phyloP scores from a whole-genome alignment of 1,140 invertebrate genomes.

The Babylonia areolata region DNA sequence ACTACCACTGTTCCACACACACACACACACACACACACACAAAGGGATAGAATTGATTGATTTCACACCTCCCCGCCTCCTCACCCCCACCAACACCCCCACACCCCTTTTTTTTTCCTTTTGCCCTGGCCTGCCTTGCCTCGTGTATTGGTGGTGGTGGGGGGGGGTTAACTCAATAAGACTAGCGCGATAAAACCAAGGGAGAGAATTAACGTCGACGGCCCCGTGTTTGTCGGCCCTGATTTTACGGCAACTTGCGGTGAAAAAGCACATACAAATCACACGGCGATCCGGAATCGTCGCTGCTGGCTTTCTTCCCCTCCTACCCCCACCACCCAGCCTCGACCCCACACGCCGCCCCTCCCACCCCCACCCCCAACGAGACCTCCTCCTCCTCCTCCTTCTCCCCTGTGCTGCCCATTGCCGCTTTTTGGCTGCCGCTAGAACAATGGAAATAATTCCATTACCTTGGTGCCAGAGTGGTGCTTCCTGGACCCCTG shows the following conservation, averaged over 20 bases:
- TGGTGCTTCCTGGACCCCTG: no score
- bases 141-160: no score
- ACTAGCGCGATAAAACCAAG: conserved; percentile 31
- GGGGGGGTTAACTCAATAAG: conserved; percentile 32
- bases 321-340: no score
- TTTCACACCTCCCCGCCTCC: conserved; percentile 9
- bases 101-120: no score
- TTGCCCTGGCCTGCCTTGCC: no score
- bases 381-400: no score
- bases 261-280: conserved; percentile 33
- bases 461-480: background rate
- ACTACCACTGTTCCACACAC: no score
- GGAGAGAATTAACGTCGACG: conserved; percentile 36
- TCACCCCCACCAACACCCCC: background rate
- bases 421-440: conserved; percentile 8
- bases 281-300: background rate
- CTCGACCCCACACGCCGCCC: no score
- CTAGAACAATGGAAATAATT: conserved; percentile 11
- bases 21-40: no score
- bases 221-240: conserved; percentile 32
- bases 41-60: conserved; percentile 28
- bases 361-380: no score
- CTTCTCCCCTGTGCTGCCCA: background rate
- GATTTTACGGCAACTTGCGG: conserved; percentile 27
- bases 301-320: no score